Base-by-base conservation (phyloP, 2,797 vertebrate species). In the Calcarius lapponicus region DNA sequence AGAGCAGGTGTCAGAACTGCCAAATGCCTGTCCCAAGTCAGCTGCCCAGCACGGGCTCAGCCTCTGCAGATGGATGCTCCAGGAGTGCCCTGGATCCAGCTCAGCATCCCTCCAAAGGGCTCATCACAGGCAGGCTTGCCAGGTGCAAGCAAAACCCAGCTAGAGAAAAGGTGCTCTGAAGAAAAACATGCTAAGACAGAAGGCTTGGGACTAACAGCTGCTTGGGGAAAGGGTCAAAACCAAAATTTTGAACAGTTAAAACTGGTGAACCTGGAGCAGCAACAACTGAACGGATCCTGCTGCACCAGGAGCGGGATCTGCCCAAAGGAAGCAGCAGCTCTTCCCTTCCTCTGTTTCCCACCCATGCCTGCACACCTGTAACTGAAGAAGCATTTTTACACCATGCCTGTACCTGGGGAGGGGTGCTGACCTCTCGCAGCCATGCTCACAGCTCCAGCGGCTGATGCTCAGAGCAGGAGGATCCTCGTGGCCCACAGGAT, bases 11-110 rank as follows among this genome's bases (percentile, higher is more conserved):
- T 17, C 89, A 80, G 60, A 84, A 42, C 16, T 9, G 38, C 69
- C 65, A 40, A 45, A 75, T 17, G 22, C 42, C 62, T 22, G 3
- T 36, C 29, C 58, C 0, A 0, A 6, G 18, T 5, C 57, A 66
- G 64, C 50, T 48, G 72, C 25, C 40, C 11, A 0, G 43, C 31
- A 25, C 0, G 0, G 38, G 62, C 45, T 67, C 53, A 83, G 40
- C 20, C 21, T 2, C 36, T 0, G 1, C 3, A 9, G 26, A 24
- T 0, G 0, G n/a, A 43, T 22, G 38, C 25, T 76, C 56, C 47
- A 40, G 64, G 25, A 3, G 0, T 7, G 13, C 58, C 40, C 62
- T 4, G 32, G 26, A 31, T 31, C 24, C 2, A 0, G 42, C 47
- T 40, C 64, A 25, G 36, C 81, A 71, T 3, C 65, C 67, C 0